Conservation (phyloP, 1,140 invertebrate genomes). For the Nephotettix cincticeps region DNA sequence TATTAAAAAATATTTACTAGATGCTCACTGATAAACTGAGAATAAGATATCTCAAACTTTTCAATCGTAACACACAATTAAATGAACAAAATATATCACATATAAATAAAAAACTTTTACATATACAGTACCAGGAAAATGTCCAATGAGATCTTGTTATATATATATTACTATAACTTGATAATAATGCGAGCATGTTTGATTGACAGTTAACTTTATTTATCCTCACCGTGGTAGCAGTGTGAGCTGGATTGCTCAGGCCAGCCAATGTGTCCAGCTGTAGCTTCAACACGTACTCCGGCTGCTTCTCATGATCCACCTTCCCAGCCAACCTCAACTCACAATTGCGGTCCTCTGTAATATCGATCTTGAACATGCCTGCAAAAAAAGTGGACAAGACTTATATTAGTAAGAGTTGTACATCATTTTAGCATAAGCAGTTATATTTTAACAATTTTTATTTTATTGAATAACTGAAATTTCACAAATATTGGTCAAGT, state of each 20-base stretch:
- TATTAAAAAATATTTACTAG: too few relatives aligned
- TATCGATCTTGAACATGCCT: constrained; percentile 68
- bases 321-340: constrained; percentile 65
- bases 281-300: constrained; percentile 72
- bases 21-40: too few relatives aligned
- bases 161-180: too few relatives aligned
- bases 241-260: constrained; percentile 70
- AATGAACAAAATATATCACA: too few relatives aligned
- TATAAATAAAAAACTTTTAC: too few relatives aligned
- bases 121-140: too few relatives aligned
- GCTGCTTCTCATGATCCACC: constrained; percentile 73
- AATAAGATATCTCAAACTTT: too few relatives aligned
- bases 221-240: constrained; percentile 59
- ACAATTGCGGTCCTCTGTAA: constrained; percentile 77
- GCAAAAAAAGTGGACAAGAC: constrained; percentile 41
- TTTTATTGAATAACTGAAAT: neutral
- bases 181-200: too few relatives aligned
- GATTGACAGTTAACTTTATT: too few relatives aligned
- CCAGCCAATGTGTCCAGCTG: constrained; percentile 73
- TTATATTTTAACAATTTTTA: neutral
- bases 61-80: too few relatives aligned
- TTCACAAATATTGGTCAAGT: neutral
- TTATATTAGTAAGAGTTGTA: too few relatives aligned
- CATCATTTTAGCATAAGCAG: neutral
- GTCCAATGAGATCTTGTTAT: too few relatives aligned